Evolutionary conservation across 2,113 vertebrate species (phyloP), one percentile per base, ranked within the genome.

Genomic region (Loxodonta africana): DNA sequence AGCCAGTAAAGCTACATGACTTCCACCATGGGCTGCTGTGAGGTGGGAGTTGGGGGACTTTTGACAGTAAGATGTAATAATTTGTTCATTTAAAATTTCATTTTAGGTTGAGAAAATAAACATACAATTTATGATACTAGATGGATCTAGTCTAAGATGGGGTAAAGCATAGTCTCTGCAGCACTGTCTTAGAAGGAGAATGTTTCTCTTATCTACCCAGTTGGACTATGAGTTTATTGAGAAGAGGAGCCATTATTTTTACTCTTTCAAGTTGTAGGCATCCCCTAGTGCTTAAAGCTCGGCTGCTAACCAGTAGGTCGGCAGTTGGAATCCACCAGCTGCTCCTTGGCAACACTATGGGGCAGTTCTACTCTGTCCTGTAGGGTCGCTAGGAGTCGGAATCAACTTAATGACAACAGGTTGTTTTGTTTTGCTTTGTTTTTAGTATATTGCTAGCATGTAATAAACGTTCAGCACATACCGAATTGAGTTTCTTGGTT

Each of bases 371-470:
- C 53, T 57, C 53, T 57, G 53, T 57, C 15, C 53, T 57, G 53
- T 2, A 14, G 53, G 53, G 53, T 57, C 53, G 14, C 53, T 7
- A 57, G 0, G 53, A 17, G 53, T 57, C 10, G 53, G 15, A 57
- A 57, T 17, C 15, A 12, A 11, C 53, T 57, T 11, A 57, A 17
- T 11, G 15, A 11, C 53, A 57, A 10, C 11, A 12, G 53, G 53
- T 57, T 57, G 15, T 57, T 57, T 57, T 53, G 51, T 37, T 37
- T 57, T 57, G 15, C 14, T 57, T 57, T 57, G 53, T 11, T 11
- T 57, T 18, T 28, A 1, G 8, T 4, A 14, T 5, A 73, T 65
- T 23, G 15, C 5, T 8, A n/a, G 3, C 74, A 21, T 2, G 0
- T 8, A n/a, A 11, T 46, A 51, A 65, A 44, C 51, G 20, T 28